These are phyloP conservation scores for Ladona fulva DNA, from an alignment of 1,140 invertebrate species.

Conservation along the genomic window DNA sequence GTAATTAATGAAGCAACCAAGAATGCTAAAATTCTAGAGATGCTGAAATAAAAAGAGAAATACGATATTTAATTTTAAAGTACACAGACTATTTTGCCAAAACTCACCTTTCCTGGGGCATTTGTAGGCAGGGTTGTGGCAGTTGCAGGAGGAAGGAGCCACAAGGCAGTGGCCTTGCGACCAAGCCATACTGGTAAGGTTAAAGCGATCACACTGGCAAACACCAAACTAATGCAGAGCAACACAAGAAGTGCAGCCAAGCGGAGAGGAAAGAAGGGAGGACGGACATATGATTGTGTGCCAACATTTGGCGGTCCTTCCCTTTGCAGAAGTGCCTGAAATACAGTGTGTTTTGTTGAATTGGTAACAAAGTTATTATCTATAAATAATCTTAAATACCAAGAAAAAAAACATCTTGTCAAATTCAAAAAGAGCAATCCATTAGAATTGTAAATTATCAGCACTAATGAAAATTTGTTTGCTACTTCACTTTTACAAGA, in stretches of 20 bases:
- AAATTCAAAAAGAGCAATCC: too few relatives aligned
- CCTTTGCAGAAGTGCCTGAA: constrained; percentile 60
- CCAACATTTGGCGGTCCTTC: constrained; percentile 56
- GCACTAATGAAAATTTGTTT: too few relatives aligned
- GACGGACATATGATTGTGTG: constrained; percentile 81
- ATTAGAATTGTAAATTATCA: too few relatives aligned
- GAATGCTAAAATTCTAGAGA: too few relatives aligned
- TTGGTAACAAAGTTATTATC: too few relatives aligned
- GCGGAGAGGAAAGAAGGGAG: constrained; percentile 71
- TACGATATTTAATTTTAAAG: too few relatives aligned
- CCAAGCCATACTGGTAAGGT: constrained; percentile 88
- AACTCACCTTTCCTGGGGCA: not conserved
- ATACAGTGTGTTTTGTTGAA: not conserved
- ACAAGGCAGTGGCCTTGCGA: constrained; percentile 74
- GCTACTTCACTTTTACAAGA: too few relatives aligned
- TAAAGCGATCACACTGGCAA: constrained; percentile 70
- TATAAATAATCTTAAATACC: too few relatives aligned
- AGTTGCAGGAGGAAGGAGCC: constrained; percentile 39
- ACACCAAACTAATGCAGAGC: constrained; percentile 76
- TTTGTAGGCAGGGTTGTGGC: not conserved
- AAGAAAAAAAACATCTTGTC: too few relatives aligned
- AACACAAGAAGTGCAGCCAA: constrained; percentile 64
- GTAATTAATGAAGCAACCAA: too few relatives aligned
- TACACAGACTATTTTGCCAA: not conserved
- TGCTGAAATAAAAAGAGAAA: too few relatives aligned